Percentiles rank a stretch among this genome's conserved stretches.
Conservation (phyloP, 2,113 vertebrate species). For the Trinectes maculatus region DNA sequence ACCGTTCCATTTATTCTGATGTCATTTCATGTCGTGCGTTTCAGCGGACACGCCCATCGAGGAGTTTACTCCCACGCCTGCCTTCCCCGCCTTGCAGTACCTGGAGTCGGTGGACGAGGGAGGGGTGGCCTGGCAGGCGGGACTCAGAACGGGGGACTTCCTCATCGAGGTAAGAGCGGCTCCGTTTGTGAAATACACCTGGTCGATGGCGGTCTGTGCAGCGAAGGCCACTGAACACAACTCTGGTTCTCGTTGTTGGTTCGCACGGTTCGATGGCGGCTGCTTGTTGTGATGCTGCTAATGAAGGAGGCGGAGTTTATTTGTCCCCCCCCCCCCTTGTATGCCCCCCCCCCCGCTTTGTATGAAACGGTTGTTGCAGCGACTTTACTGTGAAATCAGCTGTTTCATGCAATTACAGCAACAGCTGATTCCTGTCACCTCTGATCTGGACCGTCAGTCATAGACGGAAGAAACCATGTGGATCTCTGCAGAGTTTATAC, state of each 20-base stretch:
- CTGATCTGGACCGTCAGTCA: background rate
- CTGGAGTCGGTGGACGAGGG: constrained; percentile 99
- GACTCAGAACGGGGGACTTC: constrained; percentile 96
- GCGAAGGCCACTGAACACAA: too few species aligned
- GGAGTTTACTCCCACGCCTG: constrained; percentile 97
- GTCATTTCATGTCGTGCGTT: background rate
- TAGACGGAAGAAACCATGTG: too few species aligned
- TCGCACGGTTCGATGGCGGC: too few species aligned
- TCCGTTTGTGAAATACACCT: too few species aligned
- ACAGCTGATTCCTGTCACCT: constrained; percentile 19
- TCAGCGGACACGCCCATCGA: constrained; percentile 97
- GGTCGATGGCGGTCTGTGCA: too few species aligned
- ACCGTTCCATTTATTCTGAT: background rate
- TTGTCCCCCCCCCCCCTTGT: too few species aligned
- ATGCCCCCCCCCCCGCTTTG: too few species aligned
- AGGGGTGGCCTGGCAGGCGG: constrained; percentile 96
- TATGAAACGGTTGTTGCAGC: background rate
- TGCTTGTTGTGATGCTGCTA: too few species aligned
- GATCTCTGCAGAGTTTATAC: background rate
- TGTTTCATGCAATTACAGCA: constrained; percentile 11
- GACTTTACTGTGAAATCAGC: constrained; percentile 13
- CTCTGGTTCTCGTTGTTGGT: too few species aligned
- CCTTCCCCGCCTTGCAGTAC: constrained; percentile 98
- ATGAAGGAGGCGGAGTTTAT: too few species aligned
- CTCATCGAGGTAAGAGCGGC: constrained; percentile 91